Base-by-base conservation (phyloP, 2,113 vertebrate species). In the Phyllopteryx taeniolatus region DNA sequence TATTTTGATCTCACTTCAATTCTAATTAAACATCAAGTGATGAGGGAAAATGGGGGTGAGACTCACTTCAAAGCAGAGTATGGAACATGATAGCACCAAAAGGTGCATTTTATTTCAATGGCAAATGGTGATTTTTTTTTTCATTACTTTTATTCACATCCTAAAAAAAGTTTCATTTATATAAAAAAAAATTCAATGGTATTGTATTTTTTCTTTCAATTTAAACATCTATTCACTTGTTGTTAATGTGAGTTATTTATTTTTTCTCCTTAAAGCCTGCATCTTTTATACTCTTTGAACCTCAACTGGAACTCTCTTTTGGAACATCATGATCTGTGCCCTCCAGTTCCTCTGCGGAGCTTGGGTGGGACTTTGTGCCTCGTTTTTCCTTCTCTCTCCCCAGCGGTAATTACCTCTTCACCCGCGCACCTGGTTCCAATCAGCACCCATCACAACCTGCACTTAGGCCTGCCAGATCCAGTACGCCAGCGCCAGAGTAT, bases 1-100 rank as follows among this genome's bases (percentile, higher is more conserved):
- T 27, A 54, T 84, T 77, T 80, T 75, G 43, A 84, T 82, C 78
- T 73, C 61, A 71, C 71, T 71, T 78, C 7, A 15, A 82, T 82
- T 86, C 73, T 74, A 67, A 83, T 65, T 63, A 27, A 70, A 17
- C 19, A 39, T 14, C 70, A 79, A 64, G 81, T 61, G 63, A 85
- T 75, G 74, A 68, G 53, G 39, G 66, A 39, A 86, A 76, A 79
- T 73, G 63, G 71, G 35, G 72, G 42, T 44, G 68, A 68, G 73
- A 20, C 60, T 77, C 73, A 72, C 57, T 72, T 79, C 63, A 79
- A 76, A 79, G 64, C 76, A 74, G 65, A 73, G 70, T 31, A 49
- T 6, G 3, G 67, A 79, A 70, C 13, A 51, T 54, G 57, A 65
- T 44, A 47, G 44, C 74, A 75, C 19, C 15, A 61, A 74, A 74